These are phyloP conservation scores for Venusia cambrica DNA, from an alignment of 2,888 invertebrate species.

Conservation along the genomic window DNA sequence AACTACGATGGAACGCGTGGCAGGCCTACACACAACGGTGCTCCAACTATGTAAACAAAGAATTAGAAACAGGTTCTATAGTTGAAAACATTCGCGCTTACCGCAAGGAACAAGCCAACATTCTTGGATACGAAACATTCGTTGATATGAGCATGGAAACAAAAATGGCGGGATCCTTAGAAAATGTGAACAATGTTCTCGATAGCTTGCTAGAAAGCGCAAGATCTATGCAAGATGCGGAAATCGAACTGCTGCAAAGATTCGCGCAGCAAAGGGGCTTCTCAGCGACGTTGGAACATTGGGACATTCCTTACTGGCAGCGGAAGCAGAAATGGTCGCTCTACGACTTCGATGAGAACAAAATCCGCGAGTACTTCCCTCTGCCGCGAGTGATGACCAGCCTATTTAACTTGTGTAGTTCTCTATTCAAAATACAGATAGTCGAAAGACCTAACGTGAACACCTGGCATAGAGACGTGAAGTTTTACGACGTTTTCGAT, in stretches of 20 bases:
- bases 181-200: constrained; percentile 87
- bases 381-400: constrained; percentile 89
- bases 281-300: constrained; percentile 84
- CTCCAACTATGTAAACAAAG: constrained; percentile 83
- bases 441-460: constrained; percentile 84
- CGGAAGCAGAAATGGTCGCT: constrained; percentile 86
- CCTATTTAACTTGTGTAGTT: constrained; percentile 87
- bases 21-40: constrained; percentile 87
- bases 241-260: constrained; percentile 85
- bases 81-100: constrained; percentile 88
- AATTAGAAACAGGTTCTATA: constrained; percentile 85
- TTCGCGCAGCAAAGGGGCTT: constrained; percentile 89
- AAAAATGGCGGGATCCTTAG: constrained; percentile 92
- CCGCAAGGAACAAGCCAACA: constrained; percentile 86
- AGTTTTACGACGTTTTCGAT: constrained; percentile 90
- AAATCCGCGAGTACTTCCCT: constrained; percentile 90
- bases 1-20: constrained; percentile 92
- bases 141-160: constrained; percentile 96
- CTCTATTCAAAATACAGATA: constrained; percentile 89
- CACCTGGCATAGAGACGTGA: constrained; percentile 93
- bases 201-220: constrained; percentile 85
- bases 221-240: constrained; percentile 87
- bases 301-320: constrained; percentile 95
- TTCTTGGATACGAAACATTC: constrained; percentile 89
- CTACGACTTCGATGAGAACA: constrained; percentile 86